These are phyloP conservation scores for Palythoa grandiflora DNA, from an alignment of 92 coral and sea anemone genomes.

Conservation along the genomic window DNA sequence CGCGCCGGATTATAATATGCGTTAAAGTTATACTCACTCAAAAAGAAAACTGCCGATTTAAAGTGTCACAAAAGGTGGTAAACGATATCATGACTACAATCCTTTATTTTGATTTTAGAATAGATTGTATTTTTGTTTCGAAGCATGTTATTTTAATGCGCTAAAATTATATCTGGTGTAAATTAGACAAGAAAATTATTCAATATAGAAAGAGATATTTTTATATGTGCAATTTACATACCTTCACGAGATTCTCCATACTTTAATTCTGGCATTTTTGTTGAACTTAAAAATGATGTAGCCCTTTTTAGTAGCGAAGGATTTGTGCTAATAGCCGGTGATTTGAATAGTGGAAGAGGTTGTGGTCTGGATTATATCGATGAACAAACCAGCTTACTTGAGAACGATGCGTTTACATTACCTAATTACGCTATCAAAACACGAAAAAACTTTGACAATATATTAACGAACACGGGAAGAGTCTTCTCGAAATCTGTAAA, in stretches of 20 bases:
- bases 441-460: conserved; percentile 45
- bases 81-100: no score
- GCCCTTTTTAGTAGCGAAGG: not conserved
- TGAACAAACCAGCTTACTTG: not conserved
- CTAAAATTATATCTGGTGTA: conserved; percentile 30
- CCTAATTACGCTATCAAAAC: not conserved
- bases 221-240: conserved; percentile 31
- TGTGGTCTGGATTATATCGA: conserved; percentile 11
- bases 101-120: no score
- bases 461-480: conserved; percentile 6
- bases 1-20: no score
- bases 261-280: conserved; percentile 37
- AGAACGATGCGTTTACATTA: no score
- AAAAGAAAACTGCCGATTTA: no score
- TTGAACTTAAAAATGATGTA: conserved; percentile 18
- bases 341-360: conserved; percentile 48
- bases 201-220: conserved; percentile 27
- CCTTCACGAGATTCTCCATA: conserved; percentile 44
- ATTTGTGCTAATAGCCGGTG: conserved; percentile 16
- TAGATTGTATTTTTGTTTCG: no score
- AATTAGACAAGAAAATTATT: conserved; percentile 27
- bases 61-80: no score
- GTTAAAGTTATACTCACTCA: no score
- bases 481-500: no score
- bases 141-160: no score